Conservation (phyloP, 2,797 vertebrate species). For the Lagodon rhomboides region DNA sequence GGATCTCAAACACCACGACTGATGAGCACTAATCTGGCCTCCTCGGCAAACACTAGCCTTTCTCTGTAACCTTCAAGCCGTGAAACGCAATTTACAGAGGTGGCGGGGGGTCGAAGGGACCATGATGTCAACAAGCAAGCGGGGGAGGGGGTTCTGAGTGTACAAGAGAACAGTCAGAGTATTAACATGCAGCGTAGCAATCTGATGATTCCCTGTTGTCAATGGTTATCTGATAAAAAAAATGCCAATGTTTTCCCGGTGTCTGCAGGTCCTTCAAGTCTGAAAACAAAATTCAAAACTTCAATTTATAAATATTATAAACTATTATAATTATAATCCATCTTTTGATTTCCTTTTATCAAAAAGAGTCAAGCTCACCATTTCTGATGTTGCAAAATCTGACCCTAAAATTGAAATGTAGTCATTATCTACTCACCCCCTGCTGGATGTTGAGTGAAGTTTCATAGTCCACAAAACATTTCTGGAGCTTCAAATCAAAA, state of each 20-base stretch:
- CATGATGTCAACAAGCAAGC: conserved; percentile 63
- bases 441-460: too few species aligned
- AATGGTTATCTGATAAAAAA: background rate
- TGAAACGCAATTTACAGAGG: conserved; percentile 81
- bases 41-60: conserved; percentile 79
- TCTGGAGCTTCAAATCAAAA: too few species aligned
- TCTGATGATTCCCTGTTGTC: conserved; percentile 20
- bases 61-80: conserved; percentile 78
- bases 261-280: too few species aligned
- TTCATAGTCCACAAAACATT: too few species aligned
- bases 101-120: conserved; percentile 62
- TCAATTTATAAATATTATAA: too few species aligned
- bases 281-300: too few species aligned
- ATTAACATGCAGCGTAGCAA: conserved; percentile 43
- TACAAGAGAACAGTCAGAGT: conserved; percentile 22
- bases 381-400: too few species aligned
- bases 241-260: background rate
- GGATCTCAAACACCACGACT: conserved; percentile 87
- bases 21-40: conserved; percentile 94
- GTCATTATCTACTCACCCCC: too few species aligned
- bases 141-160: conserved; percentile 37
- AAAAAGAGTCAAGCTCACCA: too few species aligned
- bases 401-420: too few species aligned
- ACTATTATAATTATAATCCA: too few species aligned
- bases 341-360: too few species aligned